These are phyloP conservation scores for Phallusia fumigata DNA, from an alignment of 23 tunicate genomes.

Conservation along the genomic window DNA sequence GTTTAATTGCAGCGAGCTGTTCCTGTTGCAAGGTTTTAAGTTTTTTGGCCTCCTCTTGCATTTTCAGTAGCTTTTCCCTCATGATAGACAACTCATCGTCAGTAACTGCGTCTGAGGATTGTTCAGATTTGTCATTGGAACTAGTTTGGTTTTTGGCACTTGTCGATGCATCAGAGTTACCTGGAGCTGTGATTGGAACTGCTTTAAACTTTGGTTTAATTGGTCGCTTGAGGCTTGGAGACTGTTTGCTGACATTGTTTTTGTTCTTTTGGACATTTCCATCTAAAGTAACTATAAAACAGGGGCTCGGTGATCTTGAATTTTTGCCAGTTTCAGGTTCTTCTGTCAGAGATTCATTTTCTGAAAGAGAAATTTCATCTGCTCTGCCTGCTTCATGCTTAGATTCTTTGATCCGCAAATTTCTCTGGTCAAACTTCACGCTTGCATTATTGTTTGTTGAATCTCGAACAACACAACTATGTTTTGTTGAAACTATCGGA, in stretches of 20 bases:
- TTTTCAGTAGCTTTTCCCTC: conserved; percentile 55
- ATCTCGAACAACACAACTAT: background rate
- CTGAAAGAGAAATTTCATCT: background rate
- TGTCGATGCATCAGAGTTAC: background rate
- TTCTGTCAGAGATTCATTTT: background rate
- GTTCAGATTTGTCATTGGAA: background rate
- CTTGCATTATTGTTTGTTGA: background rate
- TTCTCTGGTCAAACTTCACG: background rate
- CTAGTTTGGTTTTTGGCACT: background rate
- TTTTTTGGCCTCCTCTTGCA: conserved; percentile 73
- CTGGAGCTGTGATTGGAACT: conserved; percentile 39
- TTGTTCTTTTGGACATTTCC: conserved; percentile 7
- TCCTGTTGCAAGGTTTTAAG: conserved; percentile 62
- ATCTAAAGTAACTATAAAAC: conserved; percentile 67
- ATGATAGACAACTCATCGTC: conserved; percentile 49
- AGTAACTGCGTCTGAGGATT: background rate
- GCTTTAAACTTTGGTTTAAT: conserved; percentile 18
- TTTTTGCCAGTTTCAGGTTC: background rate
- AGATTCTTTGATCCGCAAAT: background rate
- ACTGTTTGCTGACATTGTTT: background rate
- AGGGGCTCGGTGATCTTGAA: conserved; percentile 38
- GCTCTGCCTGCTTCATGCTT: background rate
- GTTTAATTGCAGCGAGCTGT: conserved; percentile 33
- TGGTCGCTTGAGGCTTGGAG: background rate
- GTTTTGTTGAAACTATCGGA: background rate